These are phyloP conservation scores for Orthonychiurus folsomi DNA, from an alignment of 2,888 invertebrate species.

Conservation along the genomic window DNA sequence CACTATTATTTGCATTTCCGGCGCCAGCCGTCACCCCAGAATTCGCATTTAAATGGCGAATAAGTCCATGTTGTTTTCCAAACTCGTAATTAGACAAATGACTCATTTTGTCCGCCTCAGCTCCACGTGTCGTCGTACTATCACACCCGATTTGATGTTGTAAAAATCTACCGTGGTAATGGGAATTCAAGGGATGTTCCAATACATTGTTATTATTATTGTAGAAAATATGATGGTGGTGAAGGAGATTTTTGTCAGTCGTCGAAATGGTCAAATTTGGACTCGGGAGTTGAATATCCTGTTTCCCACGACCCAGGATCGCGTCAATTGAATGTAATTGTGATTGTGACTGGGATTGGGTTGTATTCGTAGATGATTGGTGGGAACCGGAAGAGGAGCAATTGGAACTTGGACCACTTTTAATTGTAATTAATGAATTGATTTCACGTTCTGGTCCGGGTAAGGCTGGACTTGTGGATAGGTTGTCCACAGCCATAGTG, in stretches of 20 bases:
- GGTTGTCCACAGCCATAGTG: neutral
- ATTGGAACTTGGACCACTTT: conserved; percentile 21
- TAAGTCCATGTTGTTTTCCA: neutral
- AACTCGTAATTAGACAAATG: neutral
- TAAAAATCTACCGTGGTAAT: too few relatives aligned
- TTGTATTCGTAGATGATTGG: too few relatives aligned
- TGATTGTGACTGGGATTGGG: too few relatives aligned
- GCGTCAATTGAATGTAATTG: conserved; percentile 38
- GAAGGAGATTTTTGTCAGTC: neutral
- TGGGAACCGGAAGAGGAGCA: conserved; percentile 13
- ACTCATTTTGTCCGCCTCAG: too few relatives aligned
- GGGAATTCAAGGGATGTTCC: neutral
- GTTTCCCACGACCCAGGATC: conserved; percentile 27
- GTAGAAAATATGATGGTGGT: neutral
- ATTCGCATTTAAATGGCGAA: neutral
- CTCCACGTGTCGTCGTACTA: too few relatives aligned
- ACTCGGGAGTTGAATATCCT: neutral
- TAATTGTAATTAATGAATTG: conserved; percentile 14
- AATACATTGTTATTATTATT: neutral
- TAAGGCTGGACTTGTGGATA: too few relatives aligned
- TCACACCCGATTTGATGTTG: too few relatives aligned
- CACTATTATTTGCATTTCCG: too few relatives aligned
- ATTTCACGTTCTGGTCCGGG: neutral
- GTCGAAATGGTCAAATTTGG: too few relatives aligned
- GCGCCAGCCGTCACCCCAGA: too few relatives aligned